Evolutionary conservation across 2,797 vertebrate genomes (phyloP), one percentile per base, ranked within the genome.

Genomic region (Emydoidea blandingii): DNA sequence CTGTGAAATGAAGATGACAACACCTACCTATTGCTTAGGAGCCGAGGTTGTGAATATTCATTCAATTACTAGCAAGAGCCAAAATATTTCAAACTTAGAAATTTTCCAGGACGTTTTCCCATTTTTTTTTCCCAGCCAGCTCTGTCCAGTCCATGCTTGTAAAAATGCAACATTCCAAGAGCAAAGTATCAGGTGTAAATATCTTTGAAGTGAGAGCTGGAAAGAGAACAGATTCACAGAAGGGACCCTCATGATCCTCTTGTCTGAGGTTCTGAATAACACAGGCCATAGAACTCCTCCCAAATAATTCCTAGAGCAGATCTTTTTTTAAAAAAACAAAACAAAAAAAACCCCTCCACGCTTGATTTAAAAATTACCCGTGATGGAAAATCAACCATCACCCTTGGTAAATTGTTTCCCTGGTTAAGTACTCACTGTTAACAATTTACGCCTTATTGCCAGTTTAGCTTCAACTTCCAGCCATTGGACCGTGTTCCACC

Each of bases 131-230:
- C 52, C 88, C 88, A 79, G 53, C 49, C 50, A 59, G 84, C 56
- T 81, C 0, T 0, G 18, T 54, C 79, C 16, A 4, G 79, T 54
- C 23, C 76, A 57, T 8, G 1, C 29, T 31, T 52, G 54, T 56
- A 1, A 76, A n/a, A 7, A n/a, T 65, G 52, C 54, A 74, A 90
- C 89, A 18, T 78, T 90, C 18, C 72, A 86, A 88, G 83, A 15
- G 8, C 79, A 87, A 80, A 37, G 34, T 3, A 23, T 80, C n/a
- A 37, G 50, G 34, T n/a, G 57, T 53, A 74, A 89, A 86, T 16
- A 31, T 62, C 80, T 81, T 88, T 41, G 86, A 47, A 81, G 86
- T 62, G 49, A 76, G 6, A 85, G 3, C 4, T n/a, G 9, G 47
- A 53, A 74, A 44, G 37, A 81, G 37, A 49, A 16, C 86, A 62